Base-by-base conservation (phyloP, 2,888 invertebrate genomes). In the Seladonia tumulorum region DNA sequence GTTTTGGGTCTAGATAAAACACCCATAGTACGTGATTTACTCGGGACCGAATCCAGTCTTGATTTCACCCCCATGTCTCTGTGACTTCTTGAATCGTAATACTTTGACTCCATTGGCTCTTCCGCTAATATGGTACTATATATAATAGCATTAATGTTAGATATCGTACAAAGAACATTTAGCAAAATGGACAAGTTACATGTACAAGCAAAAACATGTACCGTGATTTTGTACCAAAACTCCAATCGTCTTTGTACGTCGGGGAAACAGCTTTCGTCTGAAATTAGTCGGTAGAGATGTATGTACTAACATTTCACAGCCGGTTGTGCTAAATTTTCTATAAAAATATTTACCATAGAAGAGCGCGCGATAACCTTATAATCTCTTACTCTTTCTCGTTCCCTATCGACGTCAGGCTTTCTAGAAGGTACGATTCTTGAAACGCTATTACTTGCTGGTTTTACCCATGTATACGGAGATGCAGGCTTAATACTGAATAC, bases 31-130 rank as follows among this genome's bases (percentile, higher is more conserved):
- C 93, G 92, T 7, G 93, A 88, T 83, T 95, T 94, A 74, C 80
- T 89, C 18, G 95, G 94, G 29, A 93, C 91, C 1, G 95, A 94
- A 88, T 96, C 96, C 29, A 96, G 92, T 78, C 96, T 94, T 5
- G 96, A 94, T 83, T 95, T 95, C 5, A 95, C 92, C 47, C 94
- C 94, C 12, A 93, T 76, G 29, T 95, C 94, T 82, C 94, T 92
- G 39, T 92, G 92, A 89, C 89, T 91, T 76, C 94, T 91, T 18
- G 91, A 87, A 39, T 94, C 92, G 25, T 93, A 93, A 83, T 94
- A 94, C 83, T 93, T 94, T 18, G 90, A 72, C 49, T 93, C 93
- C 25, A 87, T 78, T 35, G 92, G 72, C 81, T 92, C 92, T 25
- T 94, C 94, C 2, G 93, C 88, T 76, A 94, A 75, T 77, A 94